Evolutionary conservation across 2,888 invertebrate species (phyloP).

Genomic region (Pterostichus niger): DNA sequence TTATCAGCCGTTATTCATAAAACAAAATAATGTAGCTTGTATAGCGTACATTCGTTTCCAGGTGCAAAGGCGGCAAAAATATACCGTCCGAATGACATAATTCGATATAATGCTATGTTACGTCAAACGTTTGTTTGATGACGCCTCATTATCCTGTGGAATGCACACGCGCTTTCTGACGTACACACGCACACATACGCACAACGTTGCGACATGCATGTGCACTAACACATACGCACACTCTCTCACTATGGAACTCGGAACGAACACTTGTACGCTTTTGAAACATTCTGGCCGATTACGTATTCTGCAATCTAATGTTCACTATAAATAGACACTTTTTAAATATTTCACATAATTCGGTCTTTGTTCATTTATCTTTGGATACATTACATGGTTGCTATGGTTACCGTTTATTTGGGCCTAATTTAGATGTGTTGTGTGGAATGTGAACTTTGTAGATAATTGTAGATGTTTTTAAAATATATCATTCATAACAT

Average conservation of each 20-base stretch:
- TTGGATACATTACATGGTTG: slow-evolving; percentile 2
- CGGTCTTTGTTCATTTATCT: slow-evolving; percentile 22
- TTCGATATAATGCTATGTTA: slow-evolving; percentile 57
- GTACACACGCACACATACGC: slow-evolving; percentile 33
- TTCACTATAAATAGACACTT: slow-evolving; percentile 37
- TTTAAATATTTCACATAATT: slow-evolving; percentile 55
- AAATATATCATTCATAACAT: neutral
- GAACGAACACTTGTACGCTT: slow-evolving; percentile 38
- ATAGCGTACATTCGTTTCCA: slow-evolving; percentile 9
- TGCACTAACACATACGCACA: slow-evolving; percentile 24
- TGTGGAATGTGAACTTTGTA: neutral
- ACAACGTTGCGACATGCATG: slow-evolving; percentile 18
- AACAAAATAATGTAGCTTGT: neutral
- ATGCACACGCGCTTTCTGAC: slow-evolving; percentile 60
- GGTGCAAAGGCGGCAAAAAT: slow-evolving; percentile 55
- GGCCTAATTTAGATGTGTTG: neutral
- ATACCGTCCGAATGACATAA: slow-evolving; percentile 58
- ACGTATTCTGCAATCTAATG: slow-evolving; percentile 50
- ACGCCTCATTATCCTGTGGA: slow-evolving; percentile 61
- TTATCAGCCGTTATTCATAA: slow-evolving; percentile 24
- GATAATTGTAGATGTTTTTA: neutral
- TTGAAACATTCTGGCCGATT: slow-evolving; percentile 44
- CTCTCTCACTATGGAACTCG: neutral
- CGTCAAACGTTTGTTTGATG: slow-evolving; percentile 60
- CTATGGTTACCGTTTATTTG: neutral